These are phyloP conservation scores for Amyelois transitella DNA, from an alignment of 1,140 invertebrate species.

Conservation along the genomic window DNA sequence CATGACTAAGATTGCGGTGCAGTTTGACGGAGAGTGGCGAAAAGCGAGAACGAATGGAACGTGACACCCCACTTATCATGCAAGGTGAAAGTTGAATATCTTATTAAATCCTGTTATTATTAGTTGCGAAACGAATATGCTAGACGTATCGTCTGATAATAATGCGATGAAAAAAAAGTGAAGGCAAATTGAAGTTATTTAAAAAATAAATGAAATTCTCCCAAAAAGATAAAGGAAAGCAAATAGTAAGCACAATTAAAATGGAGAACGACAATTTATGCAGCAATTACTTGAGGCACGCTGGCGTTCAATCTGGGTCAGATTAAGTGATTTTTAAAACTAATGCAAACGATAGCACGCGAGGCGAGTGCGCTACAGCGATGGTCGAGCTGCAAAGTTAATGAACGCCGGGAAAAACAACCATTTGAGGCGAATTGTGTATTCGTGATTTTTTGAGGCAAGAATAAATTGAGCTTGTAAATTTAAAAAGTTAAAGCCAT, in stretches of 20 bases:
- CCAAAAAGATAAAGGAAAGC: constrained; percentile 25
- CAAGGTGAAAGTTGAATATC: constrained; percentile 55
- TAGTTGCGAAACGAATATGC: constrained; percentile 26
- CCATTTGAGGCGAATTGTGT: background rate
- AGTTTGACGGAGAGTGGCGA: constrained; percentile 60
- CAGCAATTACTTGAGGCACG: constrained; percentile 65
- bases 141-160: too few relatives aligned
- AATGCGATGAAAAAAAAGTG: background rate
- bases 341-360: constrained; percentile 63
- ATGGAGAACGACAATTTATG: constrained; percentile 60
- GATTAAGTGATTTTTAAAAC: constrained; percentile 69
- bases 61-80: constrained; percentile 62
- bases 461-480: too few relatives aligned
- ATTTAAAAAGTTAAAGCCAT: too few relatives aligned
- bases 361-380: constrained; percentile 27
- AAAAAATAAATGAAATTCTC: background rate
- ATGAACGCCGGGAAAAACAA: constrained; percentile 39
- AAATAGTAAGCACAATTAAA: constrained; percentile 49
- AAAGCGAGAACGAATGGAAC: constrained; percentile 59
- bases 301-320: constrained; percentile 63
- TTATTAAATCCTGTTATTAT: constrained; percentile 56
- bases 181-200: background rate
- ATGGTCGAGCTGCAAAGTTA: constrained; percentile 34
- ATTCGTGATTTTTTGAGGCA: background rate
- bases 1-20: constrained; percentile 21